phyloP scores from a whole-genome alignment of 2,888 invertebrate genomes.

The Phorcus lineatus region DNA sequence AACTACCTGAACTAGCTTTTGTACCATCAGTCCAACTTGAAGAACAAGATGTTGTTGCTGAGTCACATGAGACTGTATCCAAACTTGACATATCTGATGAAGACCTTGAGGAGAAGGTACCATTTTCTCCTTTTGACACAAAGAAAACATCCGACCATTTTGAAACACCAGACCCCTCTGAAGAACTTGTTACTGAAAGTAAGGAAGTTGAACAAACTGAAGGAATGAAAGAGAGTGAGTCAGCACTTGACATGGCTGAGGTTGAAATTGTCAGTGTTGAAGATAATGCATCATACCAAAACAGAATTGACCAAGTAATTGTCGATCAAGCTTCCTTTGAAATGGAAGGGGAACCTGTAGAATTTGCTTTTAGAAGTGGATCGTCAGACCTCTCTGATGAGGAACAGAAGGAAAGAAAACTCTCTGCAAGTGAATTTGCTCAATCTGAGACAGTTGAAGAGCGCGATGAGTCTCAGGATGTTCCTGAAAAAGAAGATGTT shows the following conservation, averaged over 20 bases:
- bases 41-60: no score
- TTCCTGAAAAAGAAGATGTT: neutral
- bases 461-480: neutral
- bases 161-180: neutral
- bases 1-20: no score
- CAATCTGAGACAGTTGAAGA: neutral
- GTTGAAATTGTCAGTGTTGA: conserved; percentile 28
- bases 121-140: conserved; percentile 3
- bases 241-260: conserved; percentile 21
- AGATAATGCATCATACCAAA: conserved; percentile 21
- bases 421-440: conserved; percentile 34
- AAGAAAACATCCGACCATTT: neutral
- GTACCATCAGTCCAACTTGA: no score
- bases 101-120: conserved; percentile 28
- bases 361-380: conserved; percentile 26
- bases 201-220: neutral
- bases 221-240: neutral
- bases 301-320: conserved; percentile 27
- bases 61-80: neutral
- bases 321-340: conserved; percentile 31
- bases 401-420: conserved; percentile 19
- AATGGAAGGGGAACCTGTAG: conserved; percentile 29
- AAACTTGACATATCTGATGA: conserved; percentile 31
- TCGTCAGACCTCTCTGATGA: conserved; percentile 27
- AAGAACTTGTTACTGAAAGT: neutral